Conservation (phyloP, 2,888 invertebrate genomes). For the Linnaemya vulpina region DNA sequence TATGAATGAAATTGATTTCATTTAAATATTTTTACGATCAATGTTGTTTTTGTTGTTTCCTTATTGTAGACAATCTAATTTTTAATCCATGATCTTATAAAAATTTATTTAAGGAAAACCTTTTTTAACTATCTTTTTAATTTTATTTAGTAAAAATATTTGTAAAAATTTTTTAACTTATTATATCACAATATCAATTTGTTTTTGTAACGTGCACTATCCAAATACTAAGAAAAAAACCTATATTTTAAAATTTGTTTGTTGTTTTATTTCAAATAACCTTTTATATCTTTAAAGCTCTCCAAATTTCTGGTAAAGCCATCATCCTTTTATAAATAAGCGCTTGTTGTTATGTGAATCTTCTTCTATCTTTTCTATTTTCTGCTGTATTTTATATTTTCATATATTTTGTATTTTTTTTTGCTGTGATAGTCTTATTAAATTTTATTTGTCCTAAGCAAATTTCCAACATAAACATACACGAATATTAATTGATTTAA, state of each 20-base stretch:
- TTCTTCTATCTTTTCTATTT: conserved; percentile 54
- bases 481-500: not conserved
- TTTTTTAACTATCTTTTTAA: not conserved
- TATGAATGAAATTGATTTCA: too few relatives aligned
- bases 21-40: not conserved
- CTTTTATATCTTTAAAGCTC: conserved; percentile 20
- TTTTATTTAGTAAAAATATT: not conserved
- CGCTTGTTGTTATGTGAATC: conserved; percentile 68
- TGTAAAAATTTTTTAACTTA: not conserved
- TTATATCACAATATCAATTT: not conserved
- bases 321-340: conserved; percentile 46
- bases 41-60: too few relatives aligned
- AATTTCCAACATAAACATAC: conserved; percentile 6
- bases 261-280: conserved; percentile 19
- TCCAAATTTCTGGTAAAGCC: conserved; percentile 20
- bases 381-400: conserved; percentile 28
- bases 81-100: not conserved
- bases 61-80: too few relatives aligned
- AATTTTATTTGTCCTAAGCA: not conserved
- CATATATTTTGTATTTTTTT: conserved; percentile 1
- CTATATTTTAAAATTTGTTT: conserved; percentile 22
- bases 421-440: not conserved
- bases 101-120: not conserved
- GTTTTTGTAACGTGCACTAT: not conserved
- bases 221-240: not conserved